These are phyloP conservation scores for Drosophila lutescens DNA, from an alignment of 2,888 invertebrate species.

Conservation along the genomic window DNA sequence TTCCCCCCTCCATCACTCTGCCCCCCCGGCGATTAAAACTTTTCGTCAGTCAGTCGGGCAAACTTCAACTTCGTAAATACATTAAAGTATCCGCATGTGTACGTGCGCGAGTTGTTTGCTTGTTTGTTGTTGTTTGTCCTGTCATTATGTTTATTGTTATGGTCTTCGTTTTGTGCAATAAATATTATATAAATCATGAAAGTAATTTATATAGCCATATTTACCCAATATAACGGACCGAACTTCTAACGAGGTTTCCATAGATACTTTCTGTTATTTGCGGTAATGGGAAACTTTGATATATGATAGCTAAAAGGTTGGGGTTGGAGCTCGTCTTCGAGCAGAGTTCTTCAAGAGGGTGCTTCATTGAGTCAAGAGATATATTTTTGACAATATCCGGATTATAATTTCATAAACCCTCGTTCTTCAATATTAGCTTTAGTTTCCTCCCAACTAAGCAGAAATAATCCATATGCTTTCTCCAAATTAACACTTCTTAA, in stretches of 20 bases:
- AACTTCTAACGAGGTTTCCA: slow-evolving; percentile 32
- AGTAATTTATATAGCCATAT: slow-evolving; percentile 65
- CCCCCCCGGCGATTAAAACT: slow-evolving; percentile 64
- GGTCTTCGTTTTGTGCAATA: slow-evolving; percentile 58
- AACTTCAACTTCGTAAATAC: slow-evolving; percentile 61
- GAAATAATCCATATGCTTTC: slow-evolving; percentile 4
- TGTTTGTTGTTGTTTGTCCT: slow-evolving; percentile 22
- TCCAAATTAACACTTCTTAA: slow-evolving; percentile 1
- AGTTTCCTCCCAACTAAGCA: not conserved
- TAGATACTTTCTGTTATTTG: slow-evolving; percentile 20
- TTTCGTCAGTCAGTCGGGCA: slow-evolving; percentile 55
- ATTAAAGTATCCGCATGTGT: slow-evolving; percentile 53
- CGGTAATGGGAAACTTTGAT: slow-evolving; percentile 29
- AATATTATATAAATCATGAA: slow-evolving; percentile 68
- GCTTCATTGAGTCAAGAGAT: not conserved
- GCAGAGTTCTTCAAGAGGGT: not conserved
- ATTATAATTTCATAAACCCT: too few species aligned
- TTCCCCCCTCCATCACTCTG: not conserved
- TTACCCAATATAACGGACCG: slow-evolving; percentile 3
- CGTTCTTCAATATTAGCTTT: not conserved
- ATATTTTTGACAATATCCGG: too few species aligned
- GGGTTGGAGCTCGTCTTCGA: not conserved
- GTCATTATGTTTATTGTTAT: slow-evolving; percentile 62
- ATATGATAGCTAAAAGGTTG: slow-evolving; percentile 9
- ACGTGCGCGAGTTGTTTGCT: slow-evolving; percentile 14